Conservation (phyloP, 2,888 invertebrate species). For the Diploptera punctata region DNA sequence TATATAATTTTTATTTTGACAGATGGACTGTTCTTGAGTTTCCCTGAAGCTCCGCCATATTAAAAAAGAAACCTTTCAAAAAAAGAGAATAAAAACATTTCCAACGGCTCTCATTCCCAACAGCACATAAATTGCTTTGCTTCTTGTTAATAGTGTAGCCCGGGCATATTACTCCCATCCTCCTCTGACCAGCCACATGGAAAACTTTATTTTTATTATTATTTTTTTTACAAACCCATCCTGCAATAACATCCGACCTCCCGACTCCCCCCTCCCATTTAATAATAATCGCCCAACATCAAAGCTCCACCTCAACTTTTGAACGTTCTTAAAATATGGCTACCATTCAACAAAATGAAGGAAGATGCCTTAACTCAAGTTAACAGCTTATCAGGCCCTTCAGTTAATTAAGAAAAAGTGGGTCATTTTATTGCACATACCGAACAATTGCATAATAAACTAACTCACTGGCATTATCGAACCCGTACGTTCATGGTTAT, state of each 20-base stretch:
- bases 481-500: no score
- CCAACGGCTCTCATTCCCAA: constrained; percentile 28
- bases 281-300: constrained; percentile 12
- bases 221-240: not conserved
- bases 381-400: no score
- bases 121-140: constrained; percentile 42
- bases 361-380: no score
- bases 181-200: constrained; percentile 17
- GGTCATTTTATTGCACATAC: no score
- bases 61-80: constrained; percentile 9
- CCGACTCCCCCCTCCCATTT: not conserved
- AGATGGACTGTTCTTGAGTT: constrained; percentile 22
- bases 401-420: no score
- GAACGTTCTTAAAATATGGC: not conserved
- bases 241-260: constrained; percentile 7
- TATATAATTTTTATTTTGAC: constrained; percentile 34
- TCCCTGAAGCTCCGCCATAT: constrained; percentile 32
- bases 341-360: constrained; percentile 22
- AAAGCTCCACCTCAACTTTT: constrained; percentile 21
- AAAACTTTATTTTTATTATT: not conserved
- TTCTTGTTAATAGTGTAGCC: constrained; percentile 40
- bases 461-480: no score
- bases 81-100: constrained; percentile 18
- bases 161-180: constrained; percentile 34
- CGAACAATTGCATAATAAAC: no score